A percentile compares a stretch with the other conserved stretches of the same genome.
Evolutionary conservation across 2,888 invertebrate species (phyloP).

Genomic region (Oscheius sp.): DNA sequence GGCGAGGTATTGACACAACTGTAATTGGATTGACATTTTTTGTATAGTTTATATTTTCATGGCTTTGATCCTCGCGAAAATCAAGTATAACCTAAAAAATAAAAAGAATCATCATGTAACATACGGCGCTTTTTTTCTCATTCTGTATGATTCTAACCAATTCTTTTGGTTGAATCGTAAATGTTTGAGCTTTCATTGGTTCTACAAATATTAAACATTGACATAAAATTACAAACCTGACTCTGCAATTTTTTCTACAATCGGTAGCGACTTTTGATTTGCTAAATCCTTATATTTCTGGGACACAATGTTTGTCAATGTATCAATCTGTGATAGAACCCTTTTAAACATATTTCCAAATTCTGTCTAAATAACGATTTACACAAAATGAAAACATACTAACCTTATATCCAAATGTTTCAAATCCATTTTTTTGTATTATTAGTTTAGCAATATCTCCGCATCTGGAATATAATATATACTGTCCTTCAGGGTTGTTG

Average conservation of each 20-base stretch:
- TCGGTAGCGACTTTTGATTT: not conserved
- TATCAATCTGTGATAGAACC: not conserved
- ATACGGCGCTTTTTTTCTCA: constrained; percentile 21
- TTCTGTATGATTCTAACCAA: constrained; percentile 37
- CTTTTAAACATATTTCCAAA: not conserved
- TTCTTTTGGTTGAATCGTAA: constrained; percentile 36
- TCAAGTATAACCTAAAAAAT: constrained; percentile 15
- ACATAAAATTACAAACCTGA: no score
- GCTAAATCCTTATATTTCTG: not conserved
- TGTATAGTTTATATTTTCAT: not conserved
- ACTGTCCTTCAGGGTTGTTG: constrained; percentile 6
- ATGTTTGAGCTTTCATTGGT: not conserved
- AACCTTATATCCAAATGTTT: not conserved
- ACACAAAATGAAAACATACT: not conserved
- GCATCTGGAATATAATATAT: constrained; percentile 7
- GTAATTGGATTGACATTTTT: constrained; percentile 11
- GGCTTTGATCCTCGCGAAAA: constrained; percentile 5
- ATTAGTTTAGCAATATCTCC: constrained; percentile 4
- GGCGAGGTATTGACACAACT: constrained; percentile 3
- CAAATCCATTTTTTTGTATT: constrained; percentile 17
- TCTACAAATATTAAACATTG: not conserved
- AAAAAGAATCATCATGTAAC: no score
- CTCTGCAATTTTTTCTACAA: no score
- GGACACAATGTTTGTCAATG: not conserved
- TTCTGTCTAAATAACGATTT: not conserved